A percentile compares a stretch with the other conserved stretches of the same genome.
phyloP scores from a whole-genome alignment of 2,888 invertebrate genomes.

The Drosophila colorata region DNA sequence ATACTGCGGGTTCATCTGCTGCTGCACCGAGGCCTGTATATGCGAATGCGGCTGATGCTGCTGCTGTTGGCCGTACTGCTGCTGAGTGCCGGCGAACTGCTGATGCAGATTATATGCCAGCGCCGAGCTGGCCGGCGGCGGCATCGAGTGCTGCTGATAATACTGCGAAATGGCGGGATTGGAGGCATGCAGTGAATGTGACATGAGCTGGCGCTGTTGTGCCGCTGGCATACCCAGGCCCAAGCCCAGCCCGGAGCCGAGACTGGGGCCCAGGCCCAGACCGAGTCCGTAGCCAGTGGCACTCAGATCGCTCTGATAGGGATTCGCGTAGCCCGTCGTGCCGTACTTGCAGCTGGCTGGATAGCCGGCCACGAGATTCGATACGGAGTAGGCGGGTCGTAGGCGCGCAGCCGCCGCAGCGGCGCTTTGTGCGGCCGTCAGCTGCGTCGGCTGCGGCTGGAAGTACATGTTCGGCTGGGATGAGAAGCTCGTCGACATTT shows the following conservation, averaged over 20 bases:
- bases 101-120: conserved; percentile 82
- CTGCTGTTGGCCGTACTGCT: conserved; percentile 39
- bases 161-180: conserved; percentile 85
- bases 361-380: conserved; percentile 82
- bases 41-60: conserved; percentile 71
- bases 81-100: conserved; percentile 83
- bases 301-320: conserved; percentile 77
- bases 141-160: conserved; percentile 72
- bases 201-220: conserved; percentile 84
- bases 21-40: conserved; percentile 83
- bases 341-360: conserved; percentile 71
- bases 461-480: conserved; percentile 85
- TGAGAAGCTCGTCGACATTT: conserved; percentile 85
- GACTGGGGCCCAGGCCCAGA: conserved; percentile 36
- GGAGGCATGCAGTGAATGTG: conserved; percentile 84
- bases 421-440: conserved; percentile 71
- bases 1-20: conserved; percentile 84
- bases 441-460: conserved; percentile 79
- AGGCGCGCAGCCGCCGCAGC: conserved; percentile 79
- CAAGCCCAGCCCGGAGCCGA: conserved; percentile 32
- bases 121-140: conserved; percentile 53
- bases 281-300: conserved; percentile 54
- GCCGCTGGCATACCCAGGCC: conserved; percentile 57
- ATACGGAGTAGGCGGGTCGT: conserved; percentile 84
- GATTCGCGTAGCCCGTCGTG: conserved; percentile 73